phyloP scores from a whole-genome alignment of 1,140 invertebrate genomes.

The Oryzaephilus surinamensis region DNA sequence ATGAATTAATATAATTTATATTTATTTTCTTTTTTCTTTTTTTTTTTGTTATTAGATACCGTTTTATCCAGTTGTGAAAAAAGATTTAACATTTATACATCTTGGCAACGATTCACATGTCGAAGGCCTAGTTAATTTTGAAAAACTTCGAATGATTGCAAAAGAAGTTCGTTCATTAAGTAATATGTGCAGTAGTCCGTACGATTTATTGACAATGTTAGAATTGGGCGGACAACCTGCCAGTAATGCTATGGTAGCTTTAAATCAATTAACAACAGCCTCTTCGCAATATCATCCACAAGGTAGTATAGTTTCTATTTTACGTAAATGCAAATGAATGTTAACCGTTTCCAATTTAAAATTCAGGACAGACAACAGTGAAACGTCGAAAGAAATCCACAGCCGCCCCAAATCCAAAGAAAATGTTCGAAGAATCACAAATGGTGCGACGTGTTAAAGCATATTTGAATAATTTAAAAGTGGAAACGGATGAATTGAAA shows the following conservation, averaged over 20 bases:
- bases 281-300: constrained; percentile 35
- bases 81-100: constrained; percentile 97
- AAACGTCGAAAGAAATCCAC: constrained; percentile 85
- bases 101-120: constrained; percentile 92
- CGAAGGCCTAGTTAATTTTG: constrained; percentile 92
- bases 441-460: constrained; percentile 95
- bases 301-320: constrained; percentile 17
- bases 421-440: constrained; percentile 98
- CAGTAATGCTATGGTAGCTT: constrained; percentile 75
- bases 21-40: neutral
- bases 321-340: no score
- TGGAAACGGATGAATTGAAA: constrained; percentile 83
- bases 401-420: constrained; percentile 87
- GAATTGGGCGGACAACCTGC: constrained; percentile 77
- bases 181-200: constrained; percentile 93
- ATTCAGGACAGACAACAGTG: constrained; percentile 64
- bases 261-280: constrained; percentile 76
- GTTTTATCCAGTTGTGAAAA: constrained; percentile 91
- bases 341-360: no score
- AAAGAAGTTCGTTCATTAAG: constrained; percentile 90
- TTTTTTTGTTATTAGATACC: constrained; percentile 71
- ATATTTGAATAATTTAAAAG: constrained; percentile 86
- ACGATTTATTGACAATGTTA: constrained; percentile 74
- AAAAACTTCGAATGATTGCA: constrained; percentile 97
- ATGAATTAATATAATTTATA: neutral